Percentiles rank a stretch among this genome's conserved stretches.
phyloP scores from a whole-genome alignment of 2,797 vertebrate genomes.

The Acropternis orthonyx region DNA sequence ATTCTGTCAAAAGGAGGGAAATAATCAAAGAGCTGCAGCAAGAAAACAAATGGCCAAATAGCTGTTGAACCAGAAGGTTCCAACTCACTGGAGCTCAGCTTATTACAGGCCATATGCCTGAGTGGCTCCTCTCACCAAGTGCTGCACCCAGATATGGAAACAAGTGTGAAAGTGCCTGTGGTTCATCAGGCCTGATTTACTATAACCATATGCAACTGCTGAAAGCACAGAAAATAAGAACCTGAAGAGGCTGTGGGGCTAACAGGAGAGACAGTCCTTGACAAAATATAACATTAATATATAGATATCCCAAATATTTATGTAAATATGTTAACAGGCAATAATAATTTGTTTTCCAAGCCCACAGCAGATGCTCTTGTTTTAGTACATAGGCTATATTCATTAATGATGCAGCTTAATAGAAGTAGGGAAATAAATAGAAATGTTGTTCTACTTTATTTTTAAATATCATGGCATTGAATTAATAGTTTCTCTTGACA shows the following conservation, averaged over 20 bases:
- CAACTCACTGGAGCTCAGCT: not conserved
- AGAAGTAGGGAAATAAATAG: not conserved
- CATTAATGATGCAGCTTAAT: not conserved
- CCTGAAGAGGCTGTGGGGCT: not conserved
- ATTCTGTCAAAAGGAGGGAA: slow-evolving; percentile 19
- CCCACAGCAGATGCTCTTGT: not conserved
- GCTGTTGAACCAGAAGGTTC: slow-evolving; percentile 27
- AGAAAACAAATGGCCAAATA: slow-evolving; percentile 50
- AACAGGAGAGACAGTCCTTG: not conserved
- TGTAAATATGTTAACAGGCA: not conserved
- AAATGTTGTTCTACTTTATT: not conserved
- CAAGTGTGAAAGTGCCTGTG: not conserved
- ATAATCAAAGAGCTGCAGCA: not conserved
- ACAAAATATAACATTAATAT: not conserved
- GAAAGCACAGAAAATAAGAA: not conserved
- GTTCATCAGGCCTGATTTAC: slow-evolving; percentile 3
- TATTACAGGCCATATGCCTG: slow-evolving; percentile 39
- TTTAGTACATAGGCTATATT: not conserved
- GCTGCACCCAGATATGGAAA: slow-evolving; percentile 4
- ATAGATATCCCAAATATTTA: not conserved
- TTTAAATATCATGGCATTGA: not conserved
- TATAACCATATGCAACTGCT: not conserved
- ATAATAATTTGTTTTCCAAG: not conserved
- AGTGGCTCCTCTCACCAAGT: not conserved
- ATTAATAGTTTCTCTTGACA: not conserved